Evolutionary conservation across 2,888 invertebrate genomes (phyloP).

Genomic region (Lycia hirtaria): DNA sequence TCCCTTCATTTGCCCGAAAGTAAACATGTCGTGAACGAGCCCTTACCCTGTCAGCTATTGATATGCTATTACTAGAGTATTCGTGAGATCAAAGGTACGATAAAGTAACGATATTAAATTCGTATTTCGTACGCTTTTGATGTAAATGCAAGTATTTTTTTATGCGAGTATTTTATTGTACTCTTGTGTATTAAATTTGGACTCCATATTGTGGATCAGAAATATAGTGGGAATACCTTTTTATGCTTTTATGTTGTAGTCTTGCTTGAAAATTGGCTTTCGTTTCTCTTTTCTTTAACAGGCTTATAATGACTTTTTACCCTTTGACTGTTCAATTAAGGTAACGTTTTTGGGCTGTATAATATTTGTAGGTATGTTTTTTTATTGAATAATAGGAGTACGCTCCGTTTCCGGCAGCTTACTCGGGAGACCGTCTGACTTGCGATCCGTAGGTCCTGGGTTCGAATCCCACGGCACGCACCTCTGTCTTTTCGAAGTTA

Average conservation of each 20-base stretch:
- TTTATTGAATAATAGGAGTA: too few species aligned
- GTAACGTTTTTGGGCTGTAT: too few species aligned
- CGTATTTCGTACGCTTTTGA: slow-evolving; percentile 5
- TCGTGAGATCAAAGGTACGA: slow-evolving; percentile 12
- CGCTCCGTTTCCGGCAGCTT: too few species aligned
- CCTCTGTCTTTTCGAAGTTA: too few species aligned
- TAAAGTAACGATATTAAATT: slow-evolving; percentile 11
- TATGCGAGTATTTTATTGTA: background rate
- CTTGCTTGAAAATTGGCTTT: background rate
- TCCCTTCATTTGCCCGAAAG: background rate
- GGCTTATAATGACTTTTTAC: too few species aligned
- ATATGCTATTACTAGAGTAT: slow-evolving; percentile 10
- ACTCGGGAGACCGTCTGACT: too few species aligned
- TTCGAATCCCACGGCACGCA: too few species aligned
- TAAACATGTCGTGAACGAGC: background rate
- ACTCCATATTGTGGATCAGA: background rate
- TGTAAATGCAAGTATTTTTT: background rate
- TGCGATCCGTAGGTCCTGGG: too few species aligned
- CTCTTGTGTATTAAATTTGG: background rate
- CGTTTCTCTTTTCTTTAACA: too few species aligned
- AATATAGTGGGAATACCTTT: background rate
- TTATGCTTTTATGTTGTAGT: background rate
- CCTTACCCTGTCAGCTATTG: slow-evolving; percentile 1
- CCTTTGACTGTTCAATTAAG: too few species aligned
- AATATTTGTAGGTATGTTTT: too few species aligned